Evolutionary conservation across 2,888 invertebrate species (phyloP).

Genomic region (Lithophane socia): DNA sequence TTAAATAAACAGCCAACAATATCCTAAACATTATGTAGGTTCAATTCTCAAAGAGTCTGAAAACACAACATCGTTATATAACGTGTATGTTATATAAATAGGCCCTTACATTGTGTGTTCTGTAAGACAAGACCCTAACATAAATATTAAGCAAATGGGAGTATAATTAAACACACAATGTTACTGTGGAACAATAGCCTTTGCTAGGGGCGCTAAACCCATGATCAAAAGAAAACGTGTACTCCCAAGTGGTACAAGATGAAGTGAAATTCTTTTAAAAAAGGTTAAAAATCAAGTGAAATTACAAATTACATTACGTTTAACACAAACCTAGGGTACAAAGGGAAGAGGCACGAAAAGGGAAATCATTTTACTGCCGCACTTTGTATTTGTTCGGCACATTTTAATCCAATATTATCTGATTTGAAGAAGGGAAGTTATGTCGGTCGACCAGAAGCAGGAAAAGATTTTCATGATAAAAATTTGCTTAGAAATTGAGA

Average conservation of each 20-base stretch:
- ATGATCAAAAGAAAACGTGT: constrained; percentile 62
- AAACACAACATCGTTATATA: constrained; percentile 44
- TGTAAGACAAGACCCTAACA: constrained; percentile 63
- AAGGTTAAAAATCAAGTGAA: constrained; percentile 79
- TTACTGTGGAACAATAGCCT: constrained; percentile 58
- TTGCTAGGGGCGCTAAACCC: constrained; percentile 46
- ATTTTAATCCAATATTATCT: constrained; percentile 73
- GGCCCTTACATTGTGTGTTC: constrained; percentile 36
- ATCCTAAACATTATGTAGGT: constrained; percentile 23
- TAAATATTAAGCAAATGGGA: constrained; percentile 60
- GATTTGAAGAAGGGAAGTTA: constrained; percentile 56
- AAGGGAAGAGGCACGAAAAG: constrained; percentile 68
- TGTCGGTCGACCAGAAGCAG: constrained; percentile 48
- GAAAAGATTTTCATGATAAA: constrained; percentile 26
- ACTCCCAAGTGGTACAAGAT: constrained; percentile 50
- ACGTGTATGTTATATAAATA: constrained; percentile 50
- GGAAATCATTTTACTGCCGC: constrained; percentile 72
- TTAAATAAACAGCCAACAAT: constrained; percentile 12
- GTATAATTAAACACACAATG: constrained; percentile 64
- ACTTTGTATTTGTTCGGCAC: constrained; percentile 70
- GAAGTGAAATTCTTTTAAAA: constrained; percentile 61
- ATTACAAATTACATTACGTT: constrained; percentile 73
- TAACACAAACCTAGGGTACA: constrained; percentile 71
- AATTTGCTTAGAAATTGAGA: constrained; percentile 25
- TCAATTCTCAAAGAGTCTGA: constrained; percentile 45